A percentile compares a stretch with the other conserved stretches of the same genome.
Evolutionary conservation across 2,797 vertebrate species (phyloP).

Genomic region (Eidolon dupreanum): DNA sequence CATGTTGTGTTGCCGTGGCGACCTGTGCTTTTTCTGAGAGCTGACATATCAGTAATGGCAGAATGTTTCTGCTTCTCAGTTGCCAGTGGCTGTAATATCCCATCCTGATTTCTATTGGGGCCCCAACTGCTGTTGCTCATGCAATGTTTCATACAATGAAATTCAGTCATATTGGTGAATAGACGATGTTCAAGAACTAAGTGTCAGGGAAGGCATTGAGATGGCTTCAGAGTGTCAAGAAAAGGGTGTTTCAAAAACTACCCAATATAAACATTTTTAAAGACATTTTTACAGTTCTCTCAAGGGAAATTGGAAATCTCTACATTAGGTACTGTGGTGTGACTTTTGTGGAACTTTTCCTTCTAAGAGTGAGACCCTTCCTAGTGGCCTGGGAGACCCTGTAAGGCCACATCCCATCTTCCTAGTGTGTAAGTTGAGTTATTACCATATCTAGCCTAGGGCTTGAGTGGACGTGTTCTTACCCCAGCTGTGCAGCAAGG

Average conservation of each 20-base stretch:
- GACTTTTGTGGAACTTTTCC: constrained; percentile 75
- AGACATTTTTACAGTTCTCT: constrained; percentile 68
- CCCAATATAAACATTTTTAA: constrained; percentile 65
- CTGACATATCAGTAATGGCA: constrained; percentile 93
- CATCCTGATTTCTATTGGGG: constrained; percentile 95
- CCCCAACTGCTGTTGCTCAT: constrained; percentile 86
- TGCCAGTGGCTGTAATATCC: constrained; percentile 89
- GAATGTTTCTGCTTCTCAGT: constrained; percentile 89
- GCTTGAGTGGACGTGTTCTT: neutral
- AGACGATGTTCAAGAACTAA: constrained; percentile 95
- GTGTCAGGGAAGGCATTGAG: neutral
- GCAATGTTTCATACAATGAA: constrained; percentile 88
- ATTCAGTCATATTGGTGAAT: constrained; percentile 95
- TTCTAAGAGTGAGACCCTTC: constrained; percentile 57
- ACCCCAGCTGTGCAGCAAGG: neutral
- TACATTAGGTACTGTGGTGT: constrained; percentile 73
- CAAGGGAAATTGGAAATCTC: constrained; percentile 72
- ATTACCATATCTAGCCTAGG: neutral
- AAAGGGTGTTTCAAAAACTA: constrained; percentile 59
- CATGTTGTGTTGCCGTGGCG: constrained; percentile 92
- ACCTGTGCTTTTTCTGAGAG: constrained; percentile 91
- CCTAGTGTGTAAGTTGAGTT: neutral
- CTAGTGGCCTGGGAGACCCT: constrained; percentile 57
- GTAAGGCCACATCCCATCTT: neutral
- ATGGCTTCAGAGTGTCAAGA: neutral